Base-by-base conservation (phyloP, 2,113 vertebrate species). In the Grus americana region DNA sequence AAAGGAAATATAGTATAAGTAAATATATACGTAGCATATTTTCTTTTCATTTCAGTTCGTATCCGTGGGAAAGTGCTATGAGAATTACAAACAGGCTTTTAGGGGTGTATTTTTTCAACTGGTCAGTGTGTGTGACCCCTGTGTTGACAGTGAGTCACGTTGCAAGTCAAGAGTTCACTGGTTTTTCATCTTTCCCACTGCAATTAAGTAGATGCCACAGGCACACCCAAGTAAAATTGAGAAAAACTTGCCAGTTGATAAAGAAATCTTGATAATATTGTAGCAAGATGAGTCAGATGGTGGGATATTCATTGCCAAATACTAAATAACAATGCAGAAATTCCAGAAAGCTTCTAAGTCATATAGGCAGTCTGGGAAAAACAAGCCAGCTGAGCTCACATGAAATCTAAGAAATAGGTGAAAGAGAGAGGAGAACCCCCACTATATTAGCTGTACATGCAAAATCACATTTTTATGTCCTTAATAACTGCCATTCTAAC, bases 61-160 rank as follows among this genome's bases (percentile, higher is more conserved):
- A 72, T 96, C 86, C 29, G 5, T 97, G 96, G 91, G 91, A 97
- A 95, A 91, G 58, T 66, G 55, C 65, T 79, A 40, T 73, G 50
- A 88, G 90, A 92, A 79, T 82, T 88, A 29, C 68, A 79, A 36
- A 71, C 26, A 59, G 50, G 72, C 83, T 92, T 93, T 92, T 79
- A 65, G 68, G 55, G 93, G 30, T 26, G 29, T 89, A 81, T 93
- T 94, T 97, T 97, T 93, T 93, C 86, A 76, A 82, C 66, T 81
- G 70, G 57, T 55, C 86, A 68, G 73, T 79, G 54, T 88, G 71
- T 80, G 40, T 92, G 95, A 96, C 92, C 86, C 54, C 11, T 63
- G 27, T 87, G 79, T 91, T 92, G 92, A 81, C 84, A 92, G 62
- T 47, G 76, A 89, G 49, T 94, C 94, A 94, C 72, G 29, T 23